Evolutionary conservation across 2,113 vertebrate species (phyloP), one percentile per base, ranked within the genome.

Genomic region (Desmodus rotundus): DNA sequence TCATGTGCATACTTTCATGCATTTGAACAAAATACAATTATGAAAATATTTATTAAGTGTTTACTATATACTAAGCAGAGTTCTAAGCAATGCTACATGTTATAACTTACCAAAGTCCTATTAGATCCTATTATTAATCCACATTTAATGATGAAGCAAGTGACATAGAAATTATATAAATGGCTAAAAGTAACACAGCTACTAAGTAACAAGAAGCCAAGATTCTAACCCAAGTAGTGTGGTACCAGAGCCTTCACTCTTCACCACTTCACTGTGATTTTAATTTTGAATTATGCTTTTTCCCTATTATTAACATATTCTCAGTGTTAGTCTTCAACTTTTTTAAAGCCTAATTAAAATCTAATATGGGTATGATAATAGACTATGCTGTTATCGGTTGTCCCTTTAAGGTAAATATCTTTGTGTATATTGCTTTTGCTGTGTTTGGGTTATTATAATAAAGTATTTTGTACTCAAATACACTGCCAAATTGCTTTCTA

Each of bases 281-380:
- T 96, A 81, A 95, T 38, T 77, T 87, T 89, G n/a, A 95, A 65
- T 77, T 92, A 65, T 9, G 36, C 11, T 56, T 92, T 93, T 47
- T 14, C 19, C 26, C 19, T 12, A 43, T 95, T 74, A 74, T 72
- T 97, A 91, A 86, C 10, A 80, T 73, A 85, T 56, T 95, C 41
- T 74, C 24, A 58, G 17, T 73, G 68, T 81, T 85, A 78, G 17
- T 76, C 45, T 92, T 95, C 70, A 50, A 94, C n/a, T 63, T 96
- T 58, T 80, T 95, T 47, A 88, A 93, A 88, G 61, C 14, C 47
- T 73, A 50, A 77, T 77, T 52, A 52, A 50, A 77, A 92, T 31
- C 54, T 83, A 72, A 61, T 63, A 58, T 2, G 4, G 20, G 45
- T 54, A 80, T 50, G 41, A 81, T 31, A 77, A 91, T 50, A 91